Base-by-base conservation (phyloP, 2,888 invertebrate genomes). In the Dynastes tityus region DNA sequence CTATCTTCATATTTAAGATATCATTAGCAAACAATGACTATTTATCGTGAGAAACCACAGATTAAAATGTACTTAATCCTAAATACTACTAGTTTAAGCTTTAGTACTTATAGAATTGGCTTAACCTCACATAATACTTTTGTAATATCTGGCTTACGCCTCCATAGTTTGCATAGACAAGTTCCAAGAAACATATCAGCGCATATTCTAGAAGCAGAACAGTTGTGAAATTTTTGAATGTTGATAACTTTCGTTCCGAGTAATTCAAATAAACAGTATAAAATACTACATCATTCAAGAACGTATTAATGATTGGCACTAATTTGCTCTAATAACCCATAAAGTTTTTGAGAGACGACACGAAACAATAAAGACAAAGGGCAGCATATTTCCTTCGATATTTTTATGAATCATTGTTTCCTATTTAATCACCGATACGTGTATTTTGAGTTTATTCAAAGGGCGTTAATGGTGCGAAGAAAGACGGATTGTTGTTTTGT, bases 321-420 rank as follows among this genome's bases (percentile, higher is more conserved):
- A 71, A 74, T 74, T 74, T 61, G 61, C n/a, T 45, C 16, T 74
- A 74, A 74, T 74, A 61, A 61, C 61, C 6, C 6, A 45, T 27
- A 74, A 55, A 61, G 63, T 74, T 74, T 74, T 27, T 61, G 61
- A 45, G 27, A 22, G 13, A 40, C 78, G 78, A 73, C 32, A 73
- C 32, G 22, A 61, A 77, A 70, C 58, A 68, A 77, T 77, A 70
- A 70, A 61, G 70, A 49, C 22, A 29, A 55, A 51, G 40, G 55
- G 55, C 45, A 58, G 29, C 53, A 55, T 22, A 53, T 22, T 8
- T 58, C 40, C 58, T 27, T 27, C 49, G 63, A 22, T 29, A 49
- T 71, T 78, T 78, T 78, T 78, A 70, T 78, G 64, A 51, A 73
- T 63, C 64, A 71, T 78, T 71, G 70, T 78, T 63, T 51, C 67